Conservation (phyloP, 2,888 invertebrate species). For the Dastarcus helophoroides region DNA sequence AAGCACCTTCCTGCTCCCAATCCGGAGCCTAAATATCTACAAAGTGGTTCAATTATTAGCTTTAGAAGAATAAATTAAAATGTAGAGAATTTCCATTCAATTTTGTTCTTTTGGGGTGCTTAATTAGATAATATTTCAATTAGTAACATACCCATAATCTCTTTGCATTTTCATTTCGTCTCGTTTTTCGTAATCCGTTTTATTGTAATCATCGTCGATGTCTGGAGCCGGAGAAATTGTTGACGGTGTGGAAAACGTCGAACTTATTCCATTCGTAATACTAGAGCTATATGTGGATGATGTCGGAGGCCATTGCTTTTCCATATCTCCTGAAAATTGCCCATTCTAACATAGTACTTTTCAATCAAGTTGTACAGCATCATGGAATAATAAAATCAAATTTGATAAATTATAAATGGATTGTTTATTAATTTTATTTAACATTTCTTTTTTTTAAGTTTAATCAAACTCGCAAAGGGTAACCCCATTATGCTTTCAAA, state of each 20-base stretch:
- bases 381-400: slow-evolving; percentile 3
- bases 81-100: too few relatives aligned
- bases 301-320: slow-evolving; percentile 31
- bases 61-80: too few relatives aligned
- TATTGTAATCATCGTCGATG: slow-evolving; percentile 29
- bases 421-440: too few relatives aligned
- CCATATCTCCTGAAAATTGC: slow-evolving; percentile 24
- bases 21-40: too few relatives aligned
- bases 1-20: too few relatives aligned
- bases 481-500: too few relatives aligned
- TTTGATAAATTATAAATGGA: too few relatives aligned
- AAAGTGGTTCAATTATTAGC: too few relatives aligned
- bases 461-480: too few relatives aligned
- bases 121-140: too few relatives aligned
- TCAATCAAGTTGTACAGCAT: not conserved
- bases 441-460: too few relatives aligned
- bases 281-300: slow-evolving; percentile 28
- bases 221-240: slow-evolving; percentile 46
- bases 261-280: slow-evolving; percentile 25
- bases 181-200: slow-evolving; percentile 25
- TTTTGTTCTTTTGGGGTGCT: too few relatives aligned
- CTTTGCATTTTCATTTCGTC: slow-evolving; percentile 22
- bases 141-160: slow-evolving; percentile 10
- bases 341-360: not conserved
- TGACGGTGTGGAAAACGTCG: slow-evolving; percentile 43